Base-by-base conservation (phyloP, 1,140 invertebrate genomes). In the Chelonus insularis region DNA sequence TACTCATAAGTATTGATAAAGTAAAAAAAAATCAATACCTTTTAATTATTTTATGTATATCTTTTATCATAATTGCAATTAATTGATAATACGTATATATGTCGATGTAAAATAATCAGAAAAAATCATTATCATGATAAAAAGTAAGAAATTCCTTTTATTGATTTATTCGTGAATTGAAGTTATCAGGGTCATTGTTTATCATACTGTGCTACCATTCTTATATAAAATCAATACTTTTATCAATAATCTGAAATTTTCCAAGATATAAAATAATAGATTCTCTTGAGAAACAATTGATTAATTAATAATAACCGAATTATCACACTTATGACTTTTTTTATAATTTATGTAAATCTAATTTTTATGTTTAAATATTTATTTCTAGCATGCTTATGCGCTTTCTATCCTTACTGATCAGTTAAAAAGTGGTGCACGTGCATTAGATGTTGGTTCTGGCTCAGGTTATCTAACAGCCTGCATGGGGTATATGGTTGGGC, bases 401-500 rank as follows among this genome's bases (percentile, higher is more conserved):
- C 62, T 81, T 50, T 75, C 77, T 0, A 72, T 79, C 29, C 69
- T 81, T 1, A 68, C 73, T 0, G 72, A 80, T 51, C 79, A 80
- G 48, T 57, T 81, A 4, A 59, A 65, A 34, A 71, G 78, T 18
- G 76, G 76, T 11, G 75, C 74, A 16, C 75, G 74, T 66, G 89
- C 84, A 14, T 72, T 91, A n/a, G 90, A 91, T 77, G 86, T 91
- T 59, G 89, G 89, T 9, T 89, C 87, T 43, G 89, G 89, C 14
- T 88, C 85, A 70, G 89, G 89, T 2, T 90, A 90, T 69, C 78
- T 91, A 3, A 89, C 88, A 8, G 86, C 87, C 7, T 90, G 88
- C 66, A 89, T 91, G 87, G 87, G 85, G 3, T 71, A 83, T 3
- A 87, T 91, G 87, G 85, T 89, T 54, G 88, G 88, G 9, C 69